Conservation (phyloP, 2,888 invertebrate genomes). For the Xestoiulus laeticollis region DNA sequence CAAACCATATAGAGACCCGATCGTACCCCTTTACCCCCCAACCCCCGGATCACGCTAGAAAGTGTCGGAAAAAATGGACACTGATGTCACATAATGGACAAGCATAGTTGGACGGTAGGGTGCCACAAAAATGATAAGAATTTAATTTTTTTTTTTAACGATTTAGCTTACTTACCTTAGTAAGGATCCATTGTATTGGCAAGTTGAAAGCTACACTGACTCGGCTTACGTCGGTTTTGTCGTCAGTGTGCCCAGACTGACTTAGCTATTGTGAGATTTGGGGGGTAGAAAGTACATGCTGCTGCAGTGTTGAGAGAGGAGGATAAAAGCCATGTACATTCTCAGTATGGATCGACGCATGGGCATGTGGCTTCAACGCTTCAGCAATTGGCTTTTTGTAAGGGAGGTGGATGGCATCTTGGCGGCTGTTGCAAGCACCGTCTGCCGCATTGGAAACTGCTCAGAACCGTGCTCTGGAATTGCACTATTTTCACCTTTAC, state of each 20-base stretch:
- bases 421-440: not conserved
- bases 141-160: not conserved
- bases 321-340: not conserved
- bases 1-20: no score
- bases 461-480: not conserved
- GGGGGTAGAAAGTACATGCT: conserved; percentile 9
- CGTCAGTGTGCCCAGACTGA: not conserved
- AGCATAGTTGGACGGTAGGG: no score
- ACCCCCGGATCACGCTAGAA: no score
- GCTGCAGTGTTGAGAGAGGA: not conserved
- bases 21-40: no score
- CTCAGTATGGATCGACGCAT: not conserved
- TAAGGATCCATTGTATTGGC: not conserved
- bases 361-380: not conserved
- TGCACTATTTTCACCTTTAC: no score
- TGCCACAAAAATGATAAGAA: not conserved
- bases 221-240: not conserved
- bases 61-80: no score
- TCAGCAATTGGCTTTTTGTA: not conserved
- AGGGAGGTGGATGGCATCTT: not conserved
- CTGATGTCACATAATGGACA: no score
- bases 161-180: not conserved
- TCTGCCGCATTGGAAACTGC: not conserved
- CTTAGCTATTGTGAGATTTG: conserved; percentile 14
- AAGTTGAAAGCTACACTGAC: not conserved